A percentile compares a stretch with the other conserved stretches of the same genome.
Conservation (phyloP, 2,888 invertebrate species). For the Caenorhabditis japonica region DNA sequence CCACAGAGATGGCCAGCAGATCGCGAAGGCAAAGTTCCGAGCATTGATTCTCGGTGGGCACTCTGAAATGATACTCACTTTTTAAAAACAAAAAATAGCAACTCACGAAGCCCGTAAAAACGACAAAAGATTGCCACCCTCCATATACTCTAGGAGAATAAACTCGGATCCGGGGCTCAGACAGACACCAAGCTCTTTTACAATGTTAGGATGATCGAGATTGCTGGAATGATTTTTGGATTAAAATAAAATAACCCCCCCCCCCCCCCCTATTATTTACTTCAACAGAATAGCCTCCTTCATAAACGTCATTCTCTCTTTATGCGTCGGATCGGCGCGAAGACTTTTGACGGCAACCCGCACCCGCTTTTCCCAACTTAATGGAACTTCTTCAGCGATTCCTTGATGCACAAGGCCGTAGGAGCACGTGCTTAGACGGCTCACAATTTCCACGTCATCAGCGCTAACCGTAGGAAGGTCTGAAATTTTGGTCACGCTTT, state of each 20-base stretch:
- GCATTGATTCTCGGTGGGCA: slow-evolving; percentile 39
- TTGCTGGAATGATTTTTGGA: too few relatives aligned
- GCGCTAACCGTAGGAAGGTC: slow-evolving; percentile 88
- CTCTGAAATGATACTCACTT: slow-evolving; percentile 46
- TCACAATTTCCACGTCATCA: slow-evolving; percentile 88
- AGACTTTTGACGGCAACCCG: slow-evolving; percentile 88
- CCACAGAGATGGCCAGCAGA: slow-evolving; percentile 91
- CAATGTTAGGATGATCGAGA: slow-evolving; percentile 94
- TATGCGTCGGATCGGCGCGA: background rate
- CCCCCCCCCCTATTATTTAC: too few relatives aligned
- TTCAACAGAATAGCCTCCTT: slow-evolving; percentile 96
- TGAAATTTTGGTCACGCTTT: slow-evolving; percentile 74
- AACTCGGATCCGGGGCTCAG: slow-evolving; percentile 88
- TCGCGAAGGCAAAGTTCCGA: slow-evolving; percentile 84
- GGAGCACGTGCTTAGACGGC: slow-evolving; percentile 93
- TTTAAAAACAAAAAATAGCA: too few relatives aligned
- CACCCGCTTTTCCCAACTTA: slow-evolving; percentile 81
- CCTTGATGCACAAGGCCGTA: slow-evolving; percentile 98
- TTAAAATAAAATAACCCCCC: too few relatives aligned
- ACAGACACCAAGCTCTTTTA: slow-evolving; percentile 92
- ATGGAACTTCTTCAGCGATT: slow-evolving; percentile 83
- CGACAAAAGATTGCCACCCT: slow-evolving; percentile 92
- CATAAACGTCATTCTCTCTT: slow-evolving; percentile 90
- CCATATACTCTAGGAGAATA: slow-evolving; percentile 94
- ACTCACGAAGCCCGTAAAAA: slow-evolving; percentile 83